Percentiles rank a stretch among this genome's conserved stretches.
Evolutionary conservation across 2,888 invertebrate genomes (phyloP).

Genomic region (Drosophila flavopinicola): DNA sequence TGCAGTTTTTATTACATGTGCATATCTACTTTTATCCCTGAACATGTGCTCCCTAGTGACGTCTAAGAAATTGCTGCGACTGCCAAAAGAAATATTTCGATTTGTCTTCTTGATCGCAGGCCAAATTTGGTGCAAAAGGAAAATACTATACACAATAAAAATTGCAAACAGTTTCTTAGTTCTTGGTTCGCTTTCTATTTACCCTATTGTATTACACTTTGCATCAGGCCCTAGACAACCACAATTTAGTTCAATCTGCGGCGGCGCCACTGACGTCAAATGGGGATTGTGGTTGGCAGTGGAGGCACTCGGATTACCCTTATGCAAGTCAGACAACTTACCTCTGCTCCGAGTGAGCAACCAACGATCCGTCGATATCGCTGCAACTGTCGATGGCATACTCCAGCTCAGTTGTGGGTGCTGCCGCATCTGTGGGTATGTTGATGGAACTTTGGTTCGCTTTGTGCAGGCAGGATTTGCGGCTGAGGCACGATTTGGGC

Average conservation of each 20-base stretch:
- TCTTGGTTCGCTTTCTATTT: conserved; percentile 21
- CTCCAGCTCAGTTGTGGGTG: conserved; percentile 14
- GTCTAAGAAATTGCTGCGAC: conserved; percentile 41
- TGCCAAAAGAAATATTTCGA: conserved; percentile 64
- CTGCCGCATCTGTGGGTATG: conserved; percentile 20
- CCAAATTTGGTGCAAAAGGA: conserved; percentile 43
- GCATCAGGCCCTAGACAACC: conserved; percentile 23
- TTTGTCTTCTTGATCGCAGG: conserved; percentile 37
- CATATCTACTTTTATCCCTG: conserved; percentile 26
- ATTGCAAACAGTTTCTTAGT: not conserved
- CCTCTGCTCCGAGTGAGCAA: conserved; percentile 58
- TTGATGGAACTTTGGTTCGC: conserved; percentile 32
- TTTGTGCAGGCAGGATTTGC: conserved; percentile 80
- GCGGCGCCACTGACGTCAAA: conserved; percentile 63
- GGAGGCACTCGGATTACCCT: conserved; percentile 51
- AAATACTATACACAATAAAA: not conserved
- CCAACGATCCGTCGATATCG: conserved; percentile 31
- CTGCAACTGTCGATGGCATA: conserved; percentile 38
- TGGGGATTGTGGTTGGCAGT: conserved; percentile 11
- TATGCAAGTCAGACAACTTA: conserved; percentile 52
- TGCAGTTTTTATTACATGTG: conserved; percentile 31
- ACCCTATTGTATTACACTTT: conserved; percentile 42
- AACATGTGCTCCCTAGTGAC: conserved; percentile 66
- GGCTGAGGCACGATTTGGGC: conserved; percentile 86
- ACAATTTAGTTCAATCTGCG: conserved; percentile 69